Conservation (phyloP, 1,140 invertebrate genomes). For the Anadara kagoshimensis region DNA sequence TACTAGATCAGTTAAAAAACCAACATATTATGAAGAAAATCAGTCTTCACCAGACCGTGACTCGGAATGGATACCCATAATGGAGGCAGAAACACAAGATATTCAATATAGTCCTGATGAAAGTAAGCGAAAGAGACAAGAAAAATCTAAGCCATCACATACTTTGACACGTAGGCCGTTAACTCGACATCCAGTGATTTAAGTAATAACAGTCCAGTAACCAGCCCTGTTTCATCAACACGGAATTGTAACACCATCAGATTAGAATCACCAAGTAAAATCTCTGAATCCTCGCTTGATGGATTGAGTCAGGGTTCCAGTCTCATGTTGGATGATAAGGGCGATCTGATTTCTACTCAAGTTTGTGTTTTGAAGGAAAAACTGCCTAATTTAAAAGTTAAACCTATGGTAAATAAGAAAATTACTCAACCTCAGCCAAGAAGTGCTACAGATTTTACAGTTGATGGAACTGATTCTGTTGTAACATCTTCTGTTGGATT, state of each 20-base stretch:
- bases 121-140: neutral
- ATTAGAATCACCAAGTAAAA: neutral
- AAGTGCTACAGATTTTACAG: too few relatives aligned
- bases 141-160: neutral
- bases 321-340: constrained; percentile 8
- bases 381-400: neutral
- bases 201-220: constrained; percentile 8
- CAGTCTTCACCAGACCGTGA: neutral
- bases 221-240: neutral
- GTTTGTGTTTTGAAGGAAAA: constrained; percentile 17
- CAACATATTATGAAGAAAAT: neutral
- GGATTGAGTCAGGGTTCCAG: constrained; percentile 18
- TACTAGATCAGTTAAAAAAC: neutral
- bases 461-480: too few relatives aligned
- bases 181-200: constrained; percentile 13
- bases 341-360: constrained; percentile 12
- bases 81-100: neutral
- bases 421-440: too few relatives aligned
- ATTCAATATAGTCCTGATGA: neutral
- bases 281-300: neutral
- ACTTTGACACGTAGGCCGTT: neutral
- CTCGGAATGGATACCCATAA: neutral
- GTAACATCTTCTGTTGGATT: too few relatives aligned
- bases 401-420: too few relatives aligned
- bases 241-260: neutral